phyloP scores from a whole-genome alignment of 2,113 vertebrate species.

The Notarius lentiginosus region DNA sequence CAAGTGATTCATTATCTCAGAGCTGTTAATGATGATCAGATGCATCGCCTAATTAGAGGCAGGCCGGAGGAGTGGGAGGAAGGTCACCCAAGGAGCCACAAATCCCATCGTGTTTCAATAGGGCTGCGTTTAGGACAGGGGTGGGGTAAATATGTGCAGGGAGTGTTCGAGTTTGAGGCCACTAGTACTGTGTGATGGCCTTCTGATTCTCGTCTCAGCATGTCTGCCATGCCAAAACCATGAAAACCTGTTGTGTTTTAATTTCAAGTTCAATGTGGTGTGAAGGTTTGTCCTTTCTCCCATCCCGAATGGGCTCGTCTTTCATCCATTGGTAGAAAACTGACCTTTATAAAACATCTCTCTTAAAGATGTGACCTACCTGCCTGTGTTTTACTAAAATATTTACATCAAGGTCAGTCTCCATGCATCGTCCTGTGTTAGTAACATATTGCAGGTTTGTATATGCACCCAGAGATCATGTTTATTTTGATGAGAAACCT shows the following conservation, averaged over 20 bases:
- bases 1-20: conserved; percentile 93
- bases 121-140: conserved; percentile 14
- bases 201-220: neutral
- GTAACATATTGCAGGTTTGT: conserved; percentile 23
- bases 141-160: conserved; percentile 21
- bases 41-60: conserved; percentile 91
- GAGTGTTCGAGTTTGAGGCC: conserved; percentile 29
- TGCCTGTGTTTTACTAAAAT: neutral
- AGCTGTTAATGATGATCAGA: conserved; percentile 96
- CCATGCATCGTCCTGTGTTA: neutral
- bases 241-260: conserved; percentile 9
- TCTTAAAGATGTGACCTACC: neutral
- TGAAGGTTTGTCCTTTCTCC: conserved; percentile 19
- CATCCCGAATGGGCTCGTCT: neutral
- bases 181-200: neutral
- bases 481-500: conserved; percentile 38
- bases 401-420: neutral
- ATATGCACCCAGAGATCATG: conserved; percentile 32
- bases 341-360: neutral
- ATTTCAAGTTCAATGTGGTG: conserved; percentile 6
- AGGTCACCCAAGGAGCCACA: conserved; percentile 83
- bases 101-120: conserved; percentile 66
- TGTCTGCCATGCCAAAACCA: neutral
- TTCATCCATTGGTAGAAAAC: neutral
- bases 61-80: conserved; percentile 80